These are phyloP conservation scores for Darevskia nairensis DNA, from an alignment of 2,797 vertebrate genomes.

Conservation along the genomic window DNA sequence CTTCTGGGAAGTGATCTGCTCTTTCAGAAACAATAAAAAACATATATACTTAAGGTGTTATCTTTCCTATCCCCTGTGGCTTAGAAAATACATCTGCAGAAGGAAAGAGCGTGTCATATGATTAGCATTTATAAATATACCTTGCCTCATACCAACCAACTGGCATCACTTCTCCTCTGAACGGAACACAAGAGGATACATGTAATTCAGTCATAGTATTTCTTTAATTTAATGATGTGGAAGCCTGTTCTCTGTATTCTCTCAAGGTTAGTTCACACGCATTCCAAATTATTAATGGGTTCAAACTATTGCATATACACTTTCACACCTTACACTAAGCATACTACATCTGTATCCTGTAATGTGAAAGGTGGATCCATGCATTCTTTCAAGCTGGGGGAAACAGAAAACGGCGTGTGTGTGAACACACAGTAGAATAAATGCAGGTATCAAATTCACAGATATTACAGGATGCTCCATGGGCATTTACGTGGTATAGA, in stretches of 20 bases:
- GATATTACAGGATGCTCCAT: constrained; percentile 15
- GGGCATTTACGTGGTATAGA: not conserved
- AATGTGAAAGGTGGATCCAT: not conserved
- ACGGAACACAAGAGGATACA: constrained; percentile 36
- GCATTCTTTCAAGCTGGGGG: not conserved
- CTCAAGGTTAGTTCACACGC: not conserved
- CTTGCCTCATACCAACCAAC: constrained; percentile 44
- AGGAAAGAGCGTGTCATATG: constrained; percentile 51
- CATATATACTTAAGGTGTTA: constrained; percentile 33
- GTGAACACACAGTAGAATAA: not conserved
- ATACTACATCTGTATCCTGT: not conserved
- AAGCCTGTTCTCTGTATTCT: not conserved
- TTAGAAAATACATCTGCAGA: constrained; percentile 41
- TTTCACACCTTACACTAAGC: not conserved
- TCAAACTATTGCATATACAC: not conserved
- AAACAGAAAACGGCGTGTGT: too few relatives aligned
- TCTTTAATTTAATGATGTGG: constrained; percentile 12
- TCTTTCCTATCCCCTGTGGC: constrained; percentile 41
- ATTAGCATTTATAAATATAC: constrained; percentile 41
- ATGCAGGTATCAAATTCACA: not conserved
- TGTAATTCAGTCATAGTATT: constrained; percentile 15
- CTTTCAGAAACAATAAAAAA: constrained; percentile 46
- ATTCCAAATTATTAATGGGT: not conserved
- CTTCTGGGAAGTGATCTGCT: constrained; percentile 44
- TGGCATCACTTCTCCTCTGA: constrained; percentile 46